Evolutionary conservation across 2,888 invertebrate genomes (phyloP).

Genomic region (Agrilus mali): DNA sequence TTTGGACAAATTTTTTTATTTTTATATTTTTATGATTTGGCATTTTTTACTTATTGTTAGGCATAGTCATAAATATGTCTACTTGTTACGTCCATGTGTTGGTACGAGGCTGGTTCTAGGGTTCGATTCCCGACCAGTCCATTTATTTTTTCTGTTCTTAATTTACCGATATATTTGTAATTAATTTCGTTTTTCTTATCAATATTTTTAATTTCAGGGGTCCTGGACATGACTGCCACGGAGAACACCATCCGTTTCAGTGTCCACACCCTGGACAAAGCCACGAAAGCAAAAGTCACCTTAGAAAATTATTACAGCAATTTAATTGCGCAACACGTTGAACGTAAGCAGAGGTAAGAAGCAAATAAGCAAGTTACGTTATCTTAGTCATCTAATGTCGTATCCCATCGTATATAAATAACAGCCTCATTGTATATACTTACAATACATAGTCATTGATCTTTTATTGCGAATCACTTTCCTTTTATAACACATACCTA

Average conservation of each 20-base stretch:
- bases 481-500: too few species aligned
- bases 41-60: too few species aligned
- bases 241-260: conserved; percentile 83
- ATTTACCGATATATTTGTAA: too few species aligned
- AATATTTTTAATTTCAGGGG: conserved; percentile 48
- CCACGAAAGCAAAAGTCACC: conserved; percentile 97
- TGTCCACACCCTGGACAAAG: conserved; percentile 96
- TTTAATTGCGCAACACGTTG: conserved; percentile 92
- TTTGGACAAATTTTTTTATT: too few species aligned
- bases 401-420: neutral
- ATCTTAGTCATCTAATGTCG: conserved; percentile 1
- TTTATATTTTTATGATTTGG: too few species aligned
- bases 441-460: too few species aligned
- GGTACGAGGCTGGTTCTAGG: too few species aligned
- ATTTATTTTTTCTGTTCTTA: too few species aligned
- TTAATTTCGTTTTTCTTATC: conserved; percentile 20
- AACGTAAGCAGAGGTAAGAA: conserved; percentile 80
- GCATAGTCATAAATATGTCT: too few species aligned
- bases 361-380: neutral
- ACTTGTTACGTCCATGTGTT: too few species aligned
- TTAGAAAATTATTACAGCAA: conserved; percentile 99
- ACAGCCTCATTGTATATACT: neutral
- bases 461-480: too few species aligned
- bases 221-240: conserved; percentile 74
- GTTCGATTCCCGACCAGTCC: too few species aligned